These are phyloP conservation scores for Lapara coniferarum DNA, from an alignment of 2,888 invertebrate species.

Conservation along the genomic window DNA sequence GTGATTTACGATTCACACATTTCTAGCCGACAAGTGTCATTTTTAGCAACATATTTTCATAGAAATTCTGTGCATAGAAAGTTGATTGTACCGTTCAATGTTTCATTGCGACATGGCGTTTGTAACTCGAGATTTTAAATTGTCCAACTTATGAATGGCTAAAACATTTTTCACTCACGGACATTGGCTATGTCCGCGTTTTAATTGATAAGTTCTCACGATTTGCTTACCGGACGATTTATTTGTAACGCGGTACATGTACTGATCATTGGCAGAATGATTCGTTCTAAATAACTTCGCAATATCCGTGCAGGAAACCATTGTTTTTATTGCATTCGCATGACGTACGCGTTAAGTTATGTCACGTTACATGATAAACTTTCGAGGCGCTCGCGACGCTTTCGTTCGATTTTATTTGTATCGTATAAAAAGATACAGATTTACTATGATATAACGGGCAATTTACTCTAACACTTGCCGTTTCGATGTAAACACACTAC, in stretches of 20 bases:
- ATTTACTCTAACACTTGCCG: slow-evolving; percentile 30
- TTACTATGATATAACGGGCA: slow-evolving; percentile 41
- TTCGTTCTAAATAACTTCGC: slow-evolving; percentile 21
- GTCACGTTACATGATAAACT: slow-evolving; percentile 25
- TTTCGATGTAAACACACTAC: neutral
- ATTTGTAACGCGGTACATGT: slow-evolving; percentile 4
- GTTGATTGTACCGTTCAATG: slow-evolving; percentile 28
- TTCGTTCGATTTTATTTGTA: slow-evolving; percentile 43
- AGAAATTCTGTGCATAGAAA: slow-evolving; percentile 46
- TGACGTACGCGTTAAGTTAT: slow-evolving; percentile 28
- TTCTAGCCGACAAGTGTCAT: slow-evolving; percentile 38
- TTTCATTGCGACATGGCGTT: slow-evolving; percentile 24
- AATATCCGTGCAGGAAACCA: slow-evolving; percentile 27
- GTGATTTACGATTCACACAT: slow-evolving; percentile 7
- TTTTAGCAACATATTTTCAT: slow-evolving; percentile 36
- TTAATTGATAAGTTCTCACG: slow-evolving; percentile 14
- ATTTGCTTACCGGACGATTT: neutral
- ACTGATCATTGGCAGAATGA: slow-evolving; percentile 9
- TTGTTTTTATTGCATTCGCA: slow-evolving; percentile 28
- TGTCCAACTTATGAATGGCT: slow-evolving; percentile 4
- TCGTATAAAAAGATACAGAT: slow-evolving; percentile 47
- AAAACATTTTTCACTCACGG: slow-evolving; percentile 13
- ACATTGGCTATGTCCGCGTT: slow-evolving; percentile 2
- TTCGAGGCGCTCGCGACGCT: slow-evolving; percentile 32
- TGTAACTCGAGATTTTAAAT: neutral